These are phyloP conservation scores for Montipora sp. DNA, from an alignment of 64 coral and sea anemone genomes.

Conservation along the genomic window DNA sequence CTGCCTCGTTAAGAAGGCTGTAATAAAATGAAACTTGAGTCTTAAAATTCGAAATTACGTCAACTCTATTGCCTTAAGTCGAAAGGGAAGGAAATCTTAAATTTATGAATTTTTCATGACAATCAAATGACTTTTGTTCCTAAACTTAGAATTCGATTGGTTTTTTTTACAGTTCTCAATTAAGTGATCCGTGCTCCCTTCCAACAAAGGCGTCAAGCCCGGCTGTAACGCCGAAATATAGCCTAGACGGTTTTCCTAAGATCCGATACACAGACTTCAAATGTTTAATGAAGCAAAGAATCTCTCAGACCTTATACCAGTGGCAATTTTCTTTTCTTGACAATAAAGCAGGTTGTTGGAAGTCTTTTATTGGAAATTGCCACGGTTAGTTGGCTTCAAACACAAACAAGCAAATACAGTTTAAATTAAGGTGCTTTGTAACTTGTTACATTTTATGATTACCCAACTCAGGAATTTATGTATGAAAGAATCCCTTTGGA, in stretches of 20 bases:
- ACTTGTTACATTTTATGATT: conserved; percentile 24
- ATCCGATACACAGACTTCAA: neutral
- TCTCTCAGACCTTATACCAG: neutral
- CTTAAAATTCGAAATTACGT: conserved; percentile 17
- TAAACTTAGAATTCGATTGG: neutral
- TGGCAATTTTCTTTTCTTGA: neutral
- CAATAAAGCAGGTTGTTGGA: conserved; percentile 20
- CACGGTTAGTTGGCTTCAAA: conserved; percentile 17
- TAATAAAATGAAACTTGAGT: neutral
- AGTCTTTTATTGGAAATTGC: neutral
- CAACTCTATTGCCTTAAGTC: conserved; percentile 31
- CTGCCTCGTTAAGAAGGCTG: neutral
- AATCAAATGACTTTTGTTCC: conserved; percentile 13
- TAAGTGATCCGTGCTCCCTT: neutral
- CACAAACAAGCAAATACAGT: neutral
- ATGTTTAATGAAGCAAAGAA: neutral
- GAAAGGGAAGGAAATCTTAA: neutral
- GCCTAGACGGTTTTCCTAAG: too few relatives aligned
- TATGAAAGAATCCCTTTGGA: neutral
- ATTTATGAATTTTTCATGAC: conserved; percentile 41
- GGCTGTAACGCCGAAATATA: neutral
- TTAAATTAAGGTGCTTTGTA: neutral
- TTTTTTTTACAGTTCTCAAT: neutral
- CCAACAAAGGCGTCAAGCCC: neutral
- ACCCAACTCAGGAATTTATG: neutral